These are phyloP conservation scores for Ursus arctos DNA, from an alignment of 2,113 vertebrate genomes.

Conservation along the genomic window DNA sequence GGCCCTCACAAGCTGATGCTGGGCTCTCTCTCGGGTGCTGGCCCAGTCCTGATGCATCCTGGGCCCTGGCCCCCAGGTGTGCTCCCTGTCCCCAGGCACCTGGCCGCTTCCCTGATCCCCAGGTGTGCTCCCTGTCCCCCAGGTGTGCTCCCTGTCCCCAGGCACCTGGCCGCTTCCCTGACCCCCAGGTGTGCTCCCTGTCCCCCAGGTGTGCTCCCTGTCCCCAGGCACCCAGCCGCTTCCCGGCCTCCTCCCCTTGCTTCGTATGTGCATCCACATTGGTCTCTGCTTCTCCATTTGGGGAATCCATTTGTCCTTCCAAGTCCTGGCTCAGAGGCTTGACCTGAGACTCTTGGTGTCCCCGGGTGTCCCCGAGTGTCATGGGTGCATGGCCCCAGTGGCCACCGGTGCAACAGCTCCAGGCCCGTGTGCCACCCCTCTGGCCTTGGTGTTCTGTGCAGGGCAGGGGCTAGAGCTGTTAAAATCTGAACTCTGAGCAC, in stretches of 20 bases:
- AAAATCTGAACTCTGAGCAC: background rate
- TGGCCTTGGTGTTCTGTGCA: background rate
- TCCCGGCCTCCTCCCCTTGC: background rate
- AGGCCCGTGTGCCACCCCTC: accelerated
- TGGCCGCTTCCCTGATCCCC: too few species aligned
- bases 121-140: too few species aligned
- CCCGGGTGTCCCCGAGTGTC: background rate
- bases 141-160: background rate
- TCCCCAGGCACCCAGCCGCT: background rate
- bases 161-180: background rate
- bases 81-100: background rate
- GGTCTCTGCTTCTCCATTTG: background rate
- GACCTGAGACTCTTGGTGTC: background rate
- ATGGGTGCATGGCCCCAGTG: background rate
- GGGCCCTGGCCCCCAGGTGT: background rate
- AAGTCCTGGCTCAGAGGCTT: background rate
- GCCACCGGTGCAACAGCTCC: background rate
- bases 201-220: background rate
- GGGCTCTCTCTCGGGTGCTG: background rate
- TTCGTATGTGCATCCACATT: accelerated
- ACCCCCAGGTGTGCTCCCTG: too few species aligned
- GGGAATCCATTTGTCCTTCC: background rate
- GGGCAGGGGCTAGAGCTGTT: background rate
- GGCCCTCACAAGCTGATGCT: background rate
- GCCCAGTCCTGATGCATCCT: background rate